A percentile compares a stretch with the other conserved stretches of the same genome.
Evolutionary conservation across 2,797 vertebrate species (phyloP).

Genomic region (Xenentodon cancila): DNA sequence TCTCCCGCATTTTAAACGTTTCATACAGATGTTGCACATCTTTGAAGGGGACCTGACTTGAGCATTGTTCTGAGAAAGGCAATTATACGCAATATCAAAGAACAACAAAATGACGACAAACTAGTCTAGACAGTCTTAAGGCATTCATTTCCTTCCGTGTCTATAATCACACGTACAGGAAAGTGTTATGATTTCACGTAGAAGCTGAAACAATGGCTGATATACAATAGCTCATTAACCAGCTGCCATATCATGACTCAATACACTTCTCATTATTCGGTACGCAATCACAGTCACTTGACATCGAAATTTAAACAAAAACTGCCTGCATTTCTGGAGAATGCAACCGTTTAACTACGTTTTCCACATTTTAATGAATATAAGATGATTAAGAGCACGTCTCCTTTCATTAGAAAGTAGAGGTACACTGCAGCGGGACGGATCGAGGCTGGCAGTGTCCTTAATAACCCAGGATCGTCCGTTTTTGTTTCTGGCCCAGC

Average conservation of each 20-base stretch:
- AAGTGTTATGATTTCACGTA: constrained; percentile 52
- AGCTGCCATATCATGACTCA: constrained; percentile 57
- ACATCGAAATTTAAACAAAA: constrained; percentile 23
- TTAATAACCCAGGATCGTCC: background rate
- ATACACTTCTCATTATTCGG: constrained; percentile 37
- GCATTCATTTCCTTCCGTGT: constrained; percentile 51
- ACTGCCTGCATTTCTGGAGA: constrained; percentile 6
- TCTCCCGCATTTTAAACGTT: constrained; percentile 15
- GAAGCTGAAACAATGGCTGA: constrained; percentile 31
- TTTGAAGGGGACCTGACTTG: constrained; percentile 6
- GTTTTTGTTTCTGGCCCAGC: constrained; percentile 14
- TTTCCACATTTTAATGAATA: constrained; percentile 22
- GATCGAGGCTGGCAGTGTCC: constrained; percentile 12
- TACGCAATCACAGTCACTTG: constrained; percentile 15
- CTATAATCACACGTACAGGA: constrained; percentile 39
- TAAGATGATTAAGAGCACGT: constrained; percentile 25
- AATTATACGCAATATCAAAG: constrained; percentile 13
- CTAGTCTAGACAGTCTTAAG: constrained; percentile 32
- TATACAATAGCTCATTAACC: constrained; percentile 59
- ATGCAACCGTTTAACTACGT: background rate
- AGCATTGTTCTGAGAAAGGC: constrained; percentile 20
- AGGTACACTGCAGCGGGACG: background rate
- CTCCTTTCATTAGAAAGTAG: constrained; percentile 9
- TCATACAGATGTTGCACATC: constrained; percentile 20
- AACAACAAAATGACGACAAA: constrained; percentile 28